These are phyloP conservation scores for Solen grandis DNA, from an alignment of 1,140 invertebrate genomes.

Conservation along the genomic window DNA sequence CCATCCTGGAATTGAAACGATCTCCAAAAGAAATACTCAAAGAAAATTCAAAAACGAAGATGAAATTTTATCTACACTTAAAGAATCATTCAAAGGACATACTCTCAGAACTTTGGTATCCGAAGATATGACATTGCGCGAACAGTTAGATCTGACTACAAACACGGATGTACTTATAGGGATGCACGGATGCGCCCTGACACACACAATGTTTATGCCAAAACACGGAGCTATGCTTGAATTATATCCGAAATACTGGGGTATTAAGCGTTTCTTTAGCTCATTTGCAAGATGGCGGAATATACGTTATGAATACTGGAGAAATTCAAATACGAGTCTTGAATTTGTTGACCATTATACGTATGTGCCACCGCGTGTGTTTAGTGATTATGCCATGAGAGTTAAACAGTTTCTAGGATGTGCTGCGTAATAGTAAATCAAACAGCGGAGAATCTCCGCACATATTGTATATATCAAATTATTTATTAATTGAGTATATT, in stretches of 20 bases:
- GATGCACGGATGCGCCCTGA: slow-evolving; percentile 97
- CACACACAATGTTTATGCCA: slow-evolving; percentile 95
- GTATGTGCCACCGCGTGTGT: slow-evolving; percentile 53
- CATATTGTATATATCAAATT: too few species aligned
- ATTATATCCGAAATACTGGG: slow-evolving; percentile 84
- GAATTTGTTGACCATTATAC: slow-evolving; percentile 63
- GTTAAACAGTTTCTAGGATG: too few species aligned
- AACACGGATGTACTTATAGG: slow-evolving; percentile 96
- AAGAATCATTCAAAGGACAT: slow-evolving; percentile 30
- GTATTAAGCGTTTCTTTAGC: slow-evolving; percentile 51
- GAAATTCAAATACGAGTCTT: slow-evolving; percentile 62
- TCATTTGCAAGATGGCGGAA: slow-evolving; percentile 70
- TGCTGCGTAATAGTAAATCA: too few species aligned
- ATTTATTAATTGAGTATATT: too few species aligned
- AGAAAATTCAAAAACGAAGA: slow-evolving; percentile 74
- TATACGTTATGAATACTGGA: slow-evolving; percentile 68
- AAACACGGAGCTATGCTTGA: slow-evolving; percentile 97
- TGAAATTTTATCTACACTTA: slow-evolving; percentile 60
- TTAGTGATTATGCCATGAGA: slow-evolving; percentile 16
- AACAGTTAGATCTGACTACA: slow-evolving; percentile 65
- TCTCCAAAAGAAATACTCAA: slow-evolving; percentile 46
- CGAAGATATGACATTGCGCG: slow-evolving; percentile 64
- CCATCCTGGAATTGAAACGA: slow-evolving; percentile 64
- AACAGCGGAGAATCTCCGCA: too few species aligned
- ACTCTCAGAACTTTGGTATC: slow-evolving; percentile 62